Evolutionary conservation across 1,140 invertebrate genomes (phyloP), one percentile per base, ranked within the genome.

Genomic region (Zaprionus gabonicus): DNA sequence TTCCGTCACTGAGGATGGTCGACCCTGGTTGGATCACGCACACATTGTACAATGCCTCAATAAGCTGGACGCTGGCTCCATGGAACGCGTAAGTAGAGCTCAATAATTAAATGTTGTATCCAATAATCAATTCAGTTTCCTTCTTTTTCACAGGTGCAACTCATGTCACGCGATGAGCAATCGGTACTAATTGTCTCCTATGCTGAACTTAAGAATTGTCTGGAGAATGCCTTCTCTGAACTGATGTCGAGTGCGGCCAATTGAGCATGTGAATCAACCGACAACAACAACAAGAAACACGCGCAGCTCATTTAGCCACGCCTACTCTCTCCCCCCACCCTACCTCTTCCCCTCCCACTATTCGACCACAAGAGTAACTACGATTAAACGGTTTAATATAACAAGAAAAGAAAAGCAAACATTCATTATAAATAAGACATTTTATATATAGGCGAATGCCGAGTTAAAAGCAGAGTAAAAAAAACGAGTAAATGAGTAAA

Each of bases 101-200:
- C 0, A n/a, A 15, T 25, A 41, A 25, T 25, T 36, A 1, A 1
- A 25, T 56, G 10, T 46, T 23, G 34, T 44, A 10, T 44, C 4
- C 1, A 55, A 6, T 56, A n/a, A 46, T 46, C 41, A 3, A 44
- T 44, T 44, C 0, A n/a, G 31, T 20, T 12, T 3, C 13, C 31
- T 34, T 34, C 0, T 31, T 34, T 7, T 38, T 28, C n/a, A 6
- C 41, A 99, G 96, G 96, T 99, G 86, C 97, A 98, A 93, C 94
- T 99, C 71, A 98, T 98, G 95, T 99, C 98, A 1, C 95, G 98
- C 62, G 98, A 99, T 93, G 98, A 98, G 93, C 97, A 98, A 93
- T 99, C 98, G 93, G 95, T 99, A 62, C 94, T 99, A 67, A 97
- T 99, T 68, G 98, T 99, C 62, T 97, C 97, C 73, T 99, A 98